Evolutionary conservation across 2,888 invertebrate genomes (phyloP).

Genomic region (Harpalus rufipes): DNA sequence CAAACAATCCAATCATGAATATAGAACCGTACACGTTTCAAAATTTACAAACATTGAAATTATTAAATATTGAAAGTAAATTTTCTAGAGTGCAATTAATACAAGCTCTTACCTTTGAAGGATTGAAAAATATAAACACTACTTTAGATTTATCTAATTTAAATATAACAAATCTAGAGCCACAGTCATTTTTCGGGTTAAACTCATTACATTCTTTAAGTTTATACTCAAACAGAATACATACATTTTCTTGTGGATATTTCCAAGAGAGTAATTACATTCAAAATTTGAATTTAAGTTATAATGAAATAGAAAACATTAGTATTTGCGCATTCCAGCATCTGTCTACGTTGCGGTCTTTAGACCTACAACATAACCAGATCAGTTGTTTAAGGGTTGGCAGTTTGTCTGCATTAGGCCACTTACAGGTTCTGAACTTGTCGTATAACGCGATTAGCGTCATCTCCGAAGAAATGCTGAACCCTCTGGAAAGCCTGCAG

Average conservation of each 20-base stretch:
- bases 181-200: neutral
- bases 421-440: neutral
- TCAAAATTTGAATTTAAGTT: neutral
- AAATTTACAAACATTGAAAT: neutral
- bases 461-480: neutral
- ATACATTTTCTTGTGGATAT: neutral
- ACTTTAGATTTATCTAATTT: neutral
- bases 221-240: neutral
- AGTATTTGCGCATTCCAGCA: neutral
- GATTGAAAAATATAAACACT: neutral
- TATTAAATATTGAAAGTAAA: neutral
- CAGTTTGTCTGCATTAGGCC: neutral
- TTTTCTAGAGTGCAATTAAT: neutral
- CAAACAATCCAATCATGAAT: neutral
- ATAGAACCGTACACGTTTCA: neutral
- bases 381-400: neutral
- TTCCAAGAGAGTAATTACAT: neutral
- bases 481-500: neutral
- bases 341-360: neutral
- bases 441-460: neutral
- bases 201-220: neutral
- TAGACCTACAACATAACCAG: neutral
- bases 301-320: neutral
- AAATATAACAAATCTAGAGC: neutral
- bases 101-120: neutral